These are phyloP conservation scores for Parauchenoglanis ngamensis DNA, from an alignment of 2,797 vertebrate species.

Conservation along the genomic window DNA sequence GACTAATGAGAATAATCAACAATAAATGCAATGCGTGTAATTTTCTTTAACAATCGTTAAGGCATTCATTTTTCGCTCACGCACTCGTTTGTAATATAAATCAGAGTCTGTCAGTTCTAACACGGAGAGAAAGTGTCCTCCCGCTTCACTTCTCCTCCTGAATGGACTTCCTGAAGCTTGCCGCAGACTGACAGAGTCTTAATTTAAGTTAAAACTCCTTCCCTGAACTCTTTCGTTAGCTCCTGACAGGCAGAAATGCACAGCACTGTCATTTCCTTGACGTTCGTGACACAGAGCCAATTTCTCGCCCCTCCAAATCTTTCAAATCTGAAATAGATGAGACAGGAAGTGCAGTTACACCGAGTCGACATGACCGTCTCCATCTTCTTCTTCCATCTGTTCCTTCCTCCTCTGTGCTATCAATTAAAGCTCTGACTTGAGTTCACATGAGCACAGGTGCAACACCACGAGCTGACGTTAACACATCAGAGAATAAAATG, in stretches of 20 bases:
- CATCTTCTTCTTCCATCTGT: slow-evolving; percentile 26
- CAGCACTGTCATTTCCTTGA: slow-evolving; percentile 25
- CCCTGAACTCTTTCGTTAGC: not conserved
- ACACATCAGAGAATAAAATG: not conserved
- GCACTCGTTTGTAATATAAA: not conserved
- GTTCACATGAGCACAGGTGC: slow-evolving; percentile 10
- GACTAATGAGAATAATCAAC: not conserved
- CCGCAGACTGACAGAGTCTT: slow-evolving; percentile 29
- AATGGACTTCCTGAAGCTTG: slow-evolving; percentile 10
- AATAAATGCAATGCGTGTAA: not conserved
- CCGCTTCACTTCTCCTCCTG: not conserved
- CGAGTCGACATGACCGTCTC: slow-evolving; percentile 41
- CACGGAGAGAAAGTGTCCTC: not conserved
- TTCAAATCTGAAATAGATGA: slow-evolving; percentile 17
- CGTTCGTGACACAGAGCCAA: slow-evolving; percentile 23
- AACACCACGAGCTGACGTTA: not conserved
- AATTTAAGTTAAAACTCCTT: slow-evolving; percentile 31
- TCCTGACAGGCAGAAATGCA: slow-evolving; percentile 16
- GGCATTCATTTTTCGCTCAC: not conserved
- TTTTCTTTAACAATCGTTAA: not conserved
- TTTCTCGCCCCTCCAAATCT: slow-evolving; percentile 28
- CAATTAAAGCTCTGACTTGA: not conserved
- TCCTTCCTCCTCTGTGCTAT: slow-evolving; percentile 5
- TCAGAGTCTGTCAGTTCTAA: not conserved
- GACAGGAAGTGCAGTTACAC: slow-evolving; percentile 25